Evolutionary conservation across 2,888 invertebrate species (phyloP), one percentile per base, ranked within the genome.

Genomic region (Hyposoter didymator): DNA sequence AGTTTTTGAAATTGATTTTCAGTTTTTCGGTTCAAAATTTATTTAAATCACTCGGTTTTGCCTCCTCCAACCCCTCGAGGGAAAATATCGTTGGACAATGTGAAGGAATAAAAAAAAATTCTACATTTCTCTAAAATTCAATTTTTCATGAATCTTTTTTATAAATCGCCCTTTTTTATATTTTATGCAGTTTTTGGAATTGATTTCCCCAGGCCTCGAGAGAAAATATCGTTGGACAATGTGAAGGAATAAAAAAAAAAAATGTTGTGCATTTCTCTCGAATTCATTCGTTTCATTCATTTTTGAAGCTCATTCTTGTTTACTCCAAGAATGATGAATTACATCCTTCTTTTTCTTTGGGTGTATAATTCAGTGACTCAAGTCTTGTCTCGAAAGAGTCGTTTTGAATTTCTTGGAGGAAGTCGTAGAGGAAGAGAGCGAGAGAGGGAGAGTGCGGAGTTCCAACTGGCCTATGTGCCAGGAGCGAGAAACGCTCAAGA

Each of bases 321-420:
- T 70, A 22, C 67, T 45, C 52, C 12, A 43, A 47, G 45, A 49
- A 32, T 45, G 70, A 72, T 52, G 73, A 28, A 52, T 73, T 39
- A 35, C 79, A 62, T 78, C 28, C 55, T 72, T 32, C 45, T 22
- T 72, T 72, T 35, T 14, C 49, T 55, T 69, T 64, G 39, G 22
- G 69, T 67, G 67, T 22, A 69, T 10, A 69, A 35, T 32, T 59
- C 59, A 35, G 70, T 70, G 69, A 78, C 59, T 32, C 22, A 59
- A 78, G 32, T 62, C 32, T 45, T 55, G 32, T 59, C 62, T 7
- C 72, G 35, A 79, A 67, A 73, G 47, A 81, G 43, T 55, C 66
- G 55, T 74, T 67, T 67, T 45, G 67, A 74, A 74, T 74, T 74
- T 81, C 81, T 81, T 67, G 55, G 55, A 52, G 81, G 22, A 70